phyloP scores from a whole-genome alignment of 1,140 invertebrate species.

The Trissolcus basalis region DNA sequence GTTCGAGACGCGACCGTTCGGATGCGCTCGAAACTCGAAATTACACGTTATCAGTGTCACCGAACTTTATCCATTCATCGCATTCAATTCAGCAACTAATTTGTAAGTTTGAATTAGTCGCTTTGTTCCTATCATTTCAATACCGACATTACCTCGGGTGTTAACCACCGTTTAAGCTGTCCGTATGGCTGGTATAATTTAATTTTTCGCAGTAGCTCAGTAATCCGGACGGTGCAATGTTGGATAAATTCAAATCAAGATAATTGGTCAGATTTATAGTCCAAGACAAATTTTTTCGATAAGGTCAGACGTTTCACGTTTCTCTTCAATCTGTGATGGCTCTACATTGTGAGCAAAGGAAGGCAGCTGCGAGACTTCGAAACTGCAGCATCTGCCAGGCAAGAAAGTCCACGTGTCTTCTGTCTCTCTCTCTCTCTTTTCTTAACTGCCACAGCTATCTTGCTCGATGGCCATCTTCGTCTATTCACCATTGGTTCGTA shows the following conservation, averaged over 20 bases:
- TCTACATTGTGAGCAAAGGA: conserved; percentile 45
- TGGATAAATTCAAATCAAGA: too few species aligned
- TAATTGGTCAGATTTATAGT: not conserved
- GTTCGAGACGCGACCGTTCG: not conserved
- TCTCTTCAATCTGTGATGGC: conserved; percentile 37
- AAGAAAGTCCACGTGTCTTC: conserved; percentile 40
- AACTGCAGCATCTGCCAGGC: conserved; percentile 59
- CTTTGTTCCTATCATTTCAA: conserved; percentile 2
- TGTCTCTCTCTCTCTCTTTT: conserved; percentile 17
- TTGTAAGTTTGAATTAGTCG: conserved; percentile 9
- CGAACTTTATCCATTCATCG: conserved; percentile 13
- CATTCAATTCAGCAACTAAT: conserved; percentile 10
- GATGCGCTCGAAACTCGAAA: conserved; percentile 1
- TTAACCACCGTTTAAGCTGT: too few species aligned
- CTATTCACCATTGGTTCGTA: conserved; percentile 25
- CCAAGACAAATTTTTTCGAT: conserved; percentile 25
- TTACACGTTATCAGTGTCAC: conserved; percentile 11
- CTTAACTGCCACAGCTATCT: conserved; percentile 9
- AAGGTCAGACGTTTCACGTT: conserved; percentile 24
- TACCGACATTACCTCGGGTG: not conserved
- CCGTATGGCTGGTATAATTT: too few species aligned
- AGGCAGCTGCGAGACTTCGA: conserved; percentile 62
- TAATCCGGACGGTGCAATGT: too few species aligned
- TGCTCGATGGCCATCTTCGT: conserved; percentile 27
- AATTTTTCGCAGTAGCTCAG: too few species aligned